phyloP scores from a whole-genome alignment of 2,797 vertebrate genomes.

The Otolemur crassicaudatus region DNA sequence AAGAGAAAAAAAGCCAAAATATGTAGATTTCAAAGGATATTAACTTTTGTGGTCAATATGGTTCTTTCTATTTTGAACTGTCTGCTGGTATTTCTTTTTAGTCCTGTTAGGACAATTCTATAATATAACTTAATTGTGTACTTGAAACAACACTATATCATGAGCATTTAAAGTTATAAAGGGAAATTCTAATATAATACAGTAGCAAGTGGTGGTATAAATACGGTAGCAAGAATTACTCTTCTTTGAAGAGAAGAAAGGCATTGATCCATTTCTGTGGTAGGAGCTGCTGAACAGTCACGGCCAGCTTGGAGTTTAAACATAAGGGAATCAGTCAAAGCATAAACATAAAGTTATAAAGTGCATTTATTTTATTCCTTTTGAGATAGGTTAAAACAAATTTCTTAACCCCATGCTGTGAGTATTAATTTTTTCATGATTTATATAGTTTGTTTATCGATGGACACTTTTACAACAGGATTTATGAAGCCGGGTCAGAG shows the following conservation, averaged over 20 bases:
- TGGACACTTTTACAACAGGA: conserved; percentile 87
- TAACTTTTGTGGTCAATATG: neutral
- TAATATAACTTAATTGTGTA: neutral
- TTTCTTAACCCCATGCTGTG: conserved; percentile 63
- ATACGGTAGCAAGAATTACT: neutral
- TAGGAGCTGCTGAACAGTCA: neutral
- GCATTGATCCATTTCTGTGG: conserved; percentile 6
- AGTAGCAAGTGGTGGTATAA: neutral
- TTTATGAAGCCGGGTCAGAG: conserved; percentile 90
- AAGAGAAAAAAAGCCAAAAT: neutral
- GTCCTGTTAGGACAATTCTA: neutral
- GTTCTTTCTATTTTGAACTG: conserved; percentile 22
- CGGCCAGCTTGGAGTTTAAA: conserved; percentile 40
- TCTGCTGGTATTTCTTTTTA: conserved; percentile 2
- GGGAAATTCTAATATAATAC: neutral
- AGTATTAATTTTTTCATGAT: conserved; percentile 73
- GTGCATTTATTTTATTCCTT: conserved; percentile 55
- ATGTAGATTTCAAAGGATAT: conserved; percentile 3
- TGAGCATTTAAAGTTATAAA: neutral
- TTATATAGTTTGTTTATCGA: conserved; percentile 74
- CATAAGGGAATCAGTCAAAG: neutral
- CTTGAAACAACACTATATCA: conserved; percentile 23
- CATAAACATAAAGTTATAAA: conserved; percentile 6
- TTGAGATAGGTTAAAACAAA: conserved; percentile 56
- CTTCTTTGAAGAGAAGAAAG: neutral